Evolutionary conservation across 2,113 vertebrate genomes (phyloP).

Genomic region (Morone saxatilis): DNA sequence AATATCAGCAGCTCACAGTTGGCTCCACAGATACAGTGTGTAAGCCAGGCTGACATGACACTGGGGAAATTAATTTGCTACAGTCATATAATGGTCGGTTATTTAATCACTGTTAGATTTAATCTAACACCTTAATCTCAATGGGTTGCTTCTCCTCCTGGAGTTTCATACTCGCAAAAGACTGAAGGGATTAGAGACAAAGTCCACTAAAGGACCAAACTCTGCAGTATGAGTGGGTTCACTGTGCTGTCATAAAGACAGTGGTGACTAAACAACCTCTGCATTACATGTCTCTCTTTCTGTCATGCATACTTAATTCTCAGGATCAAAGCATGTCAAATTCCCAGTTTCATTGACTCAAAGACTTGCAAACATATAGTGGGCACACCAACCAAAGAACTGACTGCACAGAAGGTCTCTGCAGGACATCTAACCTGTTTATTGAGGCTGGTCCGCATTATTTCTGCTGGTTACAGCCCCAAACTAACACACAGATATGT

Average conservation of each 20-base stretch:
- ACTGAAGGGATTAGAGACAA: conserved; percentile 53
- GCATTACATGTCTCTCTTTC: conserved; percentile 53
- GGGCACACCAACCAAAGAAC: conserved; percentile 13
- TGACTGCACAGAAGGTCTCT: conserved; percentile 30
- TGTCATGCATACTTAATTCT: conserved; percentile 69
- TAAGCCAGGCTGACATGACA: conserved; percentile 68
- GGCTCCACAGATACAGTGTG: conserved; percentile 49
- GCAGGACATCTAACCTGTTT: conserved; percentile 50
- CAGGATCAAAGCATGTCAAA: conserved; percentile 62
- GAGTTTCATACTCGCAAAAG: conserved; percentile 62
- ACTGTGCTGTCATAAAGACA: conserved; percentile 58
- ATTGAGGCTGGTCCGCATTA: conserved; percentile 56
- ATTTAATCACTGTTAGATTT: conserved; percentile 79
- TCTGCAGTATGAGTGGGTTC: conserved; percentile 30
- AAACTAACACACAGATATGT: conserved; percentile 64
- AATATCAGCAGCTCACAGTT: conserved; percentile 51
- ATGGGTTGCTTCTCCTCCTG: conserved; percentile 40
- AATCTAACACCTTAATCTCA: conserved; percentile 73
- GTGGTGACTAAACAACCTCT: conserved; percentile 47
- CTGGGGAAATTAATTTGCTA: conserved; percentile 79
- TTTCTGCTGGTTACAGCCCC: conserved; percentile 52
- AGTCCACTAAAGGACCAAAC: conserved; percentile 24
- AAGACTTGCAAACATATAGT: conserved; percentile 38
- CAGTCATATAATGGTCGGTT: conserved; percentile 75
- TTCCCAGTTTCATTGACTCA: conserved; percentile 44